A percentile compares a stretch with the other conserved stretches of the same genome.
Conservation (phyloP, 2,888 invertebrate species). For the Meloe dianella region DNA sequence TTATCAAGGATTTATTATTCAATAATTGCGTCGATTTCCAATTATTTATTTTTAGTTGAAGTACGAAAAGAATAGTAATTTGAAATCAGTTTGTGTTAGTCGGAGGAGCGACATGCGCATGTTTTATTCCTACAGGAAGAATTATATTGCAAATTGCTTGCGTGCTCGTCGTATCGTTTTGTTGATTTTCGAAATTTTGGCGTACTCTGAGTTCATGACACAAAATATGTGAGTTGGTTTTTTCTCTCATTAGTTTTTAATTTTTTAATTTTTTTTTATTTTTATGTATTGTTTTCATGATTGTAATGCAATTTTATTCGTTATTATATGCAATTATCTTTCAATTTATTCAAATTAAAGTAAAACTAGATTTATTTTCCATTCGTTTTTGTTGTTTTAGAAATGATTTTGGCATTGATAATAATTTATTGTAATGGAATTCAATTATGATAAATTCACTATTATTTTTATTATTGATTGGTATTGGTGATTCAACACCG, state of each 20-base stretch:
- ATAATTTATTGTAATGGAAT: conserved; percentile 9
- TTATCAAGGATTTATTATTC: no score
- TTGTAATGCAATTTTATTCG: conserved; percentile 9
- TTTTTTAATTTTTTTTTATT: background rate
- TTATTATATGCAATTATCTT: conserved; percentile 8
- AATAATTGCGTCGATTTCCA: no score
- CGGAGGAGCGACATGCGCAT: background rate
- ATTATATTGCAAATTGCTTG: conserved; percentile 5
- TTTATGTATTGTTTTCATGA: background rate
- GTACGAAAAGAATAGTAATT: background rate
- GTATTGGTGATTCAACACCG: conserved; percentile 37
- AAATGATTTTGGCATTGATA: conserved; percentile 4
- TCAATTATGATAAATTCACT: background rate
- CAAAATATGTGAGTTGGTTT: background rate
- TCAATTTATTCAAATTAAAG: background rate
- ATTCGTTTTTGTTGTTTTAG: background rate
- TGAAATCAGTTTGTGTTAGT: background rate
- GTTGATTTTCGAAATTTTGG: background rate
- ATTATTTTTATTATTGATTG: conserved; percentile 14
- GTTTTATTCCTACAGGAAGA: background rate
- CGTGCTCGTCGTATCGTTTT: background rate
- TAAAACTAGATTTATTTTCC: background rate
- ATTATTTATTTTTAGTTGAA: no score
- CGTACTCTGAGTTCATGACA: background rate
- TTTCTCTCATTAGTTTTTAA: no score